Evolutionary conservation across 1,140 invertebrate genomes (phyloP).

Genomic region (Doryteuthis pealeii): DNA sequence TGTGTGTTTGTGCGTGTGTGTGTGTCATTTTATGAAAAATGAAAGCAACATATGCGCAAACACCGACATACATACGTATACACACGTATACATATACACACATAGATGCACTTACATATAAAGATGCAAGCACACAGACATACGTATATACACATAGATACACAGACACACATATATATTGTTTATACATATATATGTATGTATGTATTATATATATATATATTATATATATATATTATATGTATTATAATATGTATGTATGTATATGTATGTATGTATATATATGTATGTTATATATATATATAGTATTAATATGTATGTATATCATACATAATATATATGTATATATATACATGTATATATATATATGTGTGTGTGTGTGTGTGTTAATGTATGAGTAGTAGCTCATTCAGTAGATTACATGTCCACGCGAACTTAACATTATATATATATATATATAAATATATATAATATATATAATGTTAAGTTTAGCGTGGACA

Average conservation of each 20-base stretch:
- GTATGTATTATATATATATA: conserved; percentile 4
- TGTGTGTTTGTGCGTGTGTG: too few relatives aligned
- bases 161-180: conserved; percentile 9
- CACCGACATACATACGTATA: conserved; percentile 18
- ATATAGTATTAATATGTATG: neutral
- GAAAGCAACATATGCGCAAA: neutral
- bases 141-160: conserved; percentile 18
- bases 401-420: too few relatives aligned
- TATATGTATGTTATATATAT: neutral
- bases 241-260: neutral
- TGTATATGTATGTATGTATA: neutral
- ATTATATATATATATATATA: too few relatives aligned
- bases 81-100: conserved; percentile 10
- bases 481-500: too few relatives aligned
- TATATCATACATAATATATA: neutral
- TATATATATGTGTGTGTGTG: neutral
- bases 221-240: conserved; percentile 8
- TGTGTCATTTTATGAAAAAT: neutral
- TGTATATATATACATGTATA: neutral
- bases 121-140: conserved; percentile 16
- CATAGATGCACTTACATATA: conserved; percentile 15
- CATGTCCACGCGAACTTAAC: too few relatives aligned
- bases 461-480: too few relatives aligned
- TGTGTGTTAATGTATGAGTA: neutral
- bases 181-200: too few relatives aligned